Conservation (phyloP, 2,797 vertebrate genomes). For the Acestrorhynchus altus region DNA sequence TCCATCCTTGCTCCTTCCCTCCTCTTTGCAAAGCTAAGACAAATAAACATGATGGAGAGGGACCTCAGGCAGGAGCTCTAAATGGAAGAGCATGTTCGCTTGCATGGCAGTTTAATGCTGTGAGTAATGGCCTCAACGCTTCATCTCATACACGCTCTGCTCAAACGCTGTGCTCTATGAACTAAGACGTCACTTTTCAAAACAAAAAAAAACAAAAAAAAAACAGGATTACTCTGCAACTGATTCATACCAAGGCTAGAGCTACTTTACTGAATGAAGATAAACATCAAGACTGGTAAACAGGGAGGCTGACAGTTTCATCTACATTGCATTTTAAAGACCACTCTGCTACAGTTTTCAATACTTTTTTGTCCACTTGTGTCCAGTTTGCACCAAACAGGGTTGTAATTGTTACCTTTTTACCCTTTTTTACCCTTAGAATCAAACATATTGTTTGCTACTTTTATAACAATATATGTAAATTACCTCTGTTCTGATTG, state of each 20-base stretch:
- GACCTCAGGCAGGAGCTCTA: conserved; percentile 14
- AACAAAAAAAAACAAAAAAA: neutral
- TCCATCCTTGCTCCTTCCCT: neutral
- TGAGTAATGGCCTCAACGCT: neutral
- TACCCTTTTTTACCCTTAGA: no score
- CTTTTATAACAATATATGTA: no score
- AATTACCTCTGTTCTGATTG: no score
- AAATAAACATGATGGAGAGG: conserved; percentile 49
- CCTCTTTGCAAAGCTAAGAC: conserved; percentile 30
- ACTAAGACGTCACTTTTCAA: neutral
- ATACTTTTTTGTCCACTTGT: no score
- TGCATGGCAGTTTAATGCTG: conserved; percentile 1
- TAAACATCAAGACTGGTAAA: neutral
- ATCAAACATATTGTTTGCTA: no score
- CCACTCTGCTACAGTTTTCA: no score
- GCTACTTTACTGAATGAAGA: neutral
- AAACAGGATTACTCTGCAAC: neutral
- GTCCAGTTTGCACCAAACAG: no score
- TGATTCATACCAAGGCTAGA: neutral
- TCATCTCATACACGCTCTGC: neutral
- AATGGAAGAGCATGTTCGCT: neutral
- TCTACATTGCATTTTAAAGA: neutral
- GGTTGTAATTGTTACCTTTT: no score
- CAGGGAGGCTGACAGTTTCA: neutral
- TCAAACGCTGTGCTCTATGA: neutral